Base-by-base conservation (phyloP, 2,888 invertebrate genomes). In the Therioaphis trifolii region DNA sequence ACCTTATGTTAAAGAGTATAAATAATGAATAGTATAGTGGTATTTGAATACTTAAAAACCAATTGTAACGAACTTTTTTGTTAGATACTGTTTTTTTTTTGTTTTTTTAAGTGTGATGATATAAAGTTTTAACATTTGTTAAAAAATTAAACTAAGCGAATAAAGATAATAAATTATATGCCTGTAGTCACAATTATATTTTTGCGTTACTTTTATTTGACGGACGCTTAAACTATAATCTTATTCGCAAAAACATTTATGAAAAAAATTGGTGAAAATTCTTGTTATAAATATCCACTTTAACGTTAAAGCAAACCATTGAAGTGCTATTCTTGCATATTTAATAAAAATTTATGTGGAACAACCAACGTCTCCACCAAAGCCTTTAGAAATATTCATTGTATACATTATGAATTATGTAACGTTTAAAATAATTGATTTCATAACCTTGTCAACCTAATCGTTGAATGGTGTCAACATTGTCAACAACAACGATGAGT, bases 381-480 rank as follows among this genome's bases (percentile, higher is more conserved):
- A 52, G 35, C 35, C 52, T 72, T 55, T 21, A 35, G 52, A 72
- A 55, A 72, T 55, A 55, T 72, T 15, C 29, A 49, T 29, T 49
- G 29, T 29, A 29, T 72, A 52, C 71, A 29, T 27, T 72, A 72
- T 21, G 29, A 52, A 29, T 71, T 29, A 29, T 49, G 43, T 46
- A 75, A 76, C 46, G 12, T 76, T n/a, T 63, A 27, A n/a, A 76
- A 46, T 76, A 61, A 76, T 76, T 63, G 43, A 2, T 76, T 63
- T 46, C 46, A 76, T 76, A 76, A 76, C 76, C 76, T 76, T 76
- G 76, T 76, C 76, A 76, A 76, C 76, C 61, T 61, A 61, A 76
- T 76, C 43, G 61, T 46, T 63, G 76, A 75, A 75, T 43, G 24
- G 15, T 35, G 74, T 43, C 18, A 40, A 58, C 52, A 72, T 4